These are phyloP conservation scores for Nycticebus coucang DNA, from an alignment of 2,113 vertebrate genomes.

Conservation along the genomic window DNA sequence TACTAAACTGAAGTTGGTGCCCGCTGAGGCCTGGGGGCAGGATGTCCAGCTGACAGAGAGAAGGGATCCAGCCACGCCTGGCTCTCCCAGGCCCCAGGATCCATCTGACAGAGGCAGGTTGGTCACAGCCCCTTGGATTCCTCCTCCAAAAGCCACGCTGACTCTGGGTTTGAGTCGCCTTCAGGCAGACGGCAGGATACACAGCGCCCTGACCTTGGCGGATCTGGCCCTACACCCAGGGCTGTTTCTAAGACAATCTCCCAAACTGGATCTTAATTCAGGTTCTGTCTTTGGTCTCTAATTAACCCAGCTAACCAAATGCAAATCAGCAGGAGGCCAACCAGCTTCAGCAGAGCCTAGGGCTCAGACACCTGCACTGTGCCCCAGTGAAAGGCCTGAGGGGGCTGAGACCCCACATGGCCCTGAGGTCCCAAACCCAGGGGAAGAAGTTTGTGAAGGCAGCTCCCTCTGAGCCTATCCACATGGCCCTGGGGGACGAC, in stretches of 20 bases:
- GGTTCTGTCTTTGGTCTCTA: neutral
- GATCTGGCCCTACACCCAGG: neutral
- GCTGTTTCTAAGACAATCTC: neutral
- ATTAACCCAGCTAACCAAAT: neutral
- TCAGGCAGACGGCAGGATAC: neutral
- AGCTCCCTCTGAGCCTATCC: neutral
- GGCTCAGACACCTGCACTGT: neutral
- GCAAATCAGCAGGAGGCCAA: neutral
- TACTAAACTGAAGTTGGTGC: neutral
- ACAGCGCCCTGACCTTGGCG: neutral
- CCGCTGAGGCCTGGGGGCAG: too few species aligned
- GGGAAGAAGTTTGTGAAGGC: neutral
- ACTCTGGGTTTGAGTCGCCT: neutral
- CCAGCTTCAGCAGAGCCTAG: neutral
- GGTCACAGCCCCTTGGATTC: neutral
- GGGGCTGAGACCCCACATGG: neutral
- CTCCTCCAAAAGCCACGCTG: neutral
- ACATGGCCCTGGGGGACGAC: too few species aligned
- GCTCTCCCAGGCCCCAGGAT: neutral
- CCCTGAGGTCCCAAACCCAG: too few species aligned
- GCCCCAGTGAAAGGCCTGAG: too few species aligned
- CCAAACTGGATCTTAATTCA: neutral
- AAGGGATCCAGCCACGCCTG: neutral
- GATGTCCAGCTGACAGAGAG: neutral
- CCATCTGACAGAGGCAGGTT: too few species aligned